Percentiles rank a stretch among this genome's conserved stretches.
Conservation (phyloP, 2,888 invertebrate species). For the Dasysyrphus albostriatus region DNA sequence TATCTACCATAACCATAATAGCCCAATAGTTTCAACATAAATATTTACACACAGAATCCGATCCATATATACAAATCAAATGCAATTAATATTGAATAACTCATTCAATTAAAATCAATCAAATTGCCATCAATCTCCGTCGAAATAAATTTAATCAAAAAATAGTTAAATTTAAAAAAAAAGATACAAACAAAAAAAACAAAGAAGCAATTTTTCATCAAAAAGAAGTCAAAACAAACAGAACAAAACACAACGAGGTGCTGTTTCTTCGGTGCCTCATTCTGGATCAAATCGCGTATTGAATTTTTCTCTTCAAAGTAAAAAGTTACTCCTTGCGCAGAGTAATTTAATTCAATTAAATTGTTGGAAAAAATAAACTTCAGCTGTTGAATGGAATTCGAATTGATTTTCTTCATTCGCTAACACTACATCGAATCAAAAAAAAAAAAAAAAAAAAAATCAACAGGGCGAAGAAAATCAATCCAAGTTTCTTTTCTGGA, state of each 20-base stretch:
- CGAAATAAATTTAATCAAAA: constrained; percentile 24
- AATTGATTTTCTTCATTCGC: constrained; percentile 58
- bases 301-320: constrained; percentile 13
- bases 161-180: constrained; percentile 11
- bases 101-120: constrained; percentile 68
- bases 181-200: constrained; percentile 1
- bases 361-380: constrained; percentile 25
- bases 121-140: constrained; percentile 58
- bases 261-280: not conserved
- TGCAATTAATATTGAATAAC: constrained; percentile 51
- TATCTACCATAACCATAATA: not conserved
- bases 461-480: constrained; percentile 24
- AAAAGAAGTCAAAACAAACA: constrained; percentile 4
- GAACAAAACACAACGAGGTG: not conserved
- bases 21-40: not conserved
- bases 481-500: constrained; percentile 9
- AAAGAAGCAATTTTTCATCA: not conserved
- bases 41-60: constrained; percentile 19
- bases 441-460: not conserved
- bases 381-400: constrained; percentile 63
- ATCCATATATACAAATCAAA: constrained; percentile 56
- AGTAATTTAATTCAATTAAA: constrained; percentile 54
- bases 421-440: constrained; percentile 24
- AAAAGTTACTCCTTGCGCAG: constrained; percentile 40
- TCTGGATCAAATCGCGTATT: constrained; percentile 19